phyloP scores from a whole-genome alignment of 2,888 invertebrate species.

The Dascillus cervinus region DNA sequence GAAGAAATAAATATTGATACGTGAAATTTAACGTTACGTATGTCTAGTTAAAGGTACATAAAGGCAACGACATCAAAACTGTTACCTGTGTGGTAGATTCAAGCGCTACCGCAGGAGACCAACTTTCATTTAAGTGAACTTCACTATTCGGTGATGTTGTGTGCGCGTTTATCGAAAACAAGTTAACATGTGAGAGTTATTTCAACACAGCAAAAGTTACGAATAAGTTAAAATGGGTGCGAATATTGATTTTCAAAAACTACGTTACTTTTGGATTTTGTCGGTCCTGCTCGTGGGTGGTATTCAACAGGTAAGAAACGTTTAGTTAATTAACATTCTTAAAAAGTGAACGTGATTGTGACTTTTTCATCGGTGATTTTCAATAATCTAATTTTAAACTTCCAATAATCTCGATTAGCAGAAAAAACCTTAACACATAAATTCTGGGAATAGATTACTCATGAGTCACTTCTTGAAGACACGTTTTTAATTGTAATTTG shows the following conservation, averaged over 20 bases:
- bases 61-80: conserved; percentile 11
- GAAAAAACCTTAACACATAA: too few relatives aligned
- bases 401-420: too few relatives aligned
- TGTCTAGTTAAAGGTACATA: conserved; percentile 4
- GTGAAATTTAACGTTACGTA: too few relatives aligned
- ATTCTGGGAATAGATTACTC: too few relatives aligned
- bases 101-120: conserved; percentile 7
- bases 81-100: conserved; percentile 9
- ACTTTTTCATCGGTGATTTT: too few relatives aligned
- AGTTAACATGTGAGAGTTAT: conserved; percentile 8
- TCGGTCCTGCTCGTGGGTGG: conserved; percentile 6
- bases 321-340: too few relatives aligned
- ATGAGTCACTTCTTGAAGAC: too few relatives aligned
- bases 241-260: conserved; percentile 5
- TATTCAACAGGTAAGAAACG: conserved; percentile 8
- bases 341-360: too few relatives aligned
- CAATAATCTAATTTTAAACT: too few relatives aligned
- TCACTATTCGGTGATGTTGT: conserved; percentile 5
- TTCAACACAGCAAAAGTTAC: neutral
- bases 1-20: too few relatives aligned
- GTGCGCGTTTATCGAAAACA: conserved; percentile 7
- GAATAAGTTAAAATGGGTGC: conserved; percentile 9
- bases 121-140: conserved; percentile 10
- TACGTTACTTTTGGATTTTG: conserved; percentile 5
- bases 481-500: too few relatives aligned